Conservation (phyloP, 2,113 vertebrate genomes). For the Phalacrocorax pelagicus region DNA sequence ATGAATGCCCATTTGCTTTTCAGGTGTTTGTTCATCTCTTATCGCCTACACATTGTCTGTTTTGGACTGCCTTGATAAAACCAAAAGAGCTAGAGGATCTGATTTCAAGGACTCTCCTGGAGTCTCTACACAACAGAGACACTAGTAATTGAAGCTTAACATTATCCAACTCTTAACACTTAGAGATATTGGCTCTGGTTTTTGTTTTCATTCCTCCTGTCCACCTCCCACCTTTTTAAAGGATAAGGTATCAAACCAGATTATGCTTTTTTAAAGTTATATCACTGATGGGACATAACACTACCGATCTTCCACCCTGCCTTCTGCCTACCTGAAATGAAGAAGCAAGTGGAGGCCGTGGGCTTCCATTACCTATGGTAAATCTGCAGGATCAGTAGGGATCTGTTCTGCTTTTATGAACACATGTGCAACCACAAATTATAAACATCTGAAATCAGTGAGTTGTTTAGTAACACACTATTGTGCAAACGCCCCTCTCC, state of each 20-base stretch:
- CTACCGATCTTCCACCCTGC: not conserved
- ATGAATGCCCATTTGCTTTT: not conserved
- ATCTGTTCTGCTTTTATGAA: not conserved
- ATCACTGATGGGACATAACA: not conserved
- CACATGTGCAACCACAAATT: not conserved
- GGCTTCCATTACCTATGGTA: not conserved
- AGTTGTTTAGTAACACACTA: not conserved
- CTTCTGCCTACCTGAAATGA: not conserved
- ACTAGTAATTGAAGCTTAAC: not conserved
- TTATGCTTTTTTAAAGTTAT: not conserved
- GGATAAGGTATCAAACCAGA: not conserved
- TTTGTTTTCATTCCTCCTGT: not conserved
- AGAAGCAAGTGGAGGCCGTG: not conserved
- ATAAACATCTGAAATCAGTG: not conserved
- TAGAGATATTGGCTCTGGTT: not conserved
- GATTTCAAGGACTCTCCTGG: not conserved
- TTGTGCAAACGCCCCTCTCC: not conserved
- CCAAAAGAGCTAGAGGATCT: not conserved
- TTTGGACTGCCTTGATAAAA: not conserved
- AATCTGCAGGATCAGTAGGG: not conserved
- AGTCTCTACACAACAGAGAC: not conserved
- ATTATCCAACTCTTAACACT: not conserved
- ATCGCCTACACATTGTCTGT: rapidly evolving
- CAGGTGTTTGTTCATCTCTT: not conserved
- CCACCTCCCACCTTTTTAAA: not conserved